phyloP scores from a whole-genome alignment of 2,113 vertebrate species.

The Podarcis cretensis region DNA sequence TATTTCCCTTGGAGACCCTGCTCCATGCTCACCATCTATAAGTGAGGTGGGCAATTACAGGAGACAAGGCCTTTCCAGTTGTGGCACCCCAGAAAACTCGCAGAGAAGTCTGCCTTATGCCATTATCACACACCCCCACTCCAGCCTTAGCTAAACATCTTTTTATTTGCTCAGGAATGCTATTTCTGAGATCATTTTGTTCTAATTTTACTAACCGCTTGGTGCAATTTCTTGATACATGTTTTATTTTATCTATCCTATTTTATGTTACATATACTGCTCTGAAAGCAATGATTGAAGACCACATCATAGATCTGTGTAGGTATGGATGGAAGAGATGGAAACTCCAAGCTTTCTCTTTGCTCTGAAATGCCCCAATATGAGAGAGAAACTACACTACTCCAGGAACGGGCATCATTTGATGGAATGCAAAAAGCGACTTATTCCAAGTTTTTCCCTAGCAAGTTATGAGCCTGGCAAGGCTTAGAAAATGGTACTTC shows the following conservation, averaged over 20 bases:
- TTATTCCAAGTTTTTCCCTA: no score
- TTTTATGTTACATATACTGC: background rate
- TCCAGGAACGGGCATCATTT: no score
- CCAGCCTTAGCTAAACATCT: background rate
- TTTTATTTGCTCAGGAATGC: background rate
- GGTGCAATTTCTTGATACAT: background rate
- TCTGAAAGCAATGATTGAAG: background rate
- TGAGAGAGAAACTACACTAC: no score
- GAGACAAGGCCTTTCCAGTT: no score
- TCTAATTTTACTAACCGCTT: no score
- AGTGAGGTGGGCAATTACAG: background rate
- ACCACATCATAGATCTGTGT: background rate
- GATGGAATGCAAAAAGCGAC: no score
- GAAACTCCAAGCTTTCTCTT: no score
- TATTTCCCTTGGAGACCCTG: background rate
- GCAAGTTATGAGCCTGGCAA: no score
- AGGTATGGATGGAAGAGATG: background rate
- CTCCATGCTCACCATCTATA: background rate
- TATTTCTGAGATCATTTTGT: background rate
- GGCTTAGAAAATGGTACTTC: no score
- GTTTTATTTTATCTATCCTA: background rate
- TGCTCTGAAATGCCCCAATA: no score
- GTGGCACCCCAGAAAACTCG: background rate
- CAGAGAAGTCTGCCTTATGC: background rate
- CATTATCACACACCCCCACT: no score